A percentile compares a stretch with the other conserved stretches of the same genome.
Evolutionary conservation across 2,113 vertebrate genomes (phyloP).

Genomic region (Kryptolebias marmoratus): DNA sequence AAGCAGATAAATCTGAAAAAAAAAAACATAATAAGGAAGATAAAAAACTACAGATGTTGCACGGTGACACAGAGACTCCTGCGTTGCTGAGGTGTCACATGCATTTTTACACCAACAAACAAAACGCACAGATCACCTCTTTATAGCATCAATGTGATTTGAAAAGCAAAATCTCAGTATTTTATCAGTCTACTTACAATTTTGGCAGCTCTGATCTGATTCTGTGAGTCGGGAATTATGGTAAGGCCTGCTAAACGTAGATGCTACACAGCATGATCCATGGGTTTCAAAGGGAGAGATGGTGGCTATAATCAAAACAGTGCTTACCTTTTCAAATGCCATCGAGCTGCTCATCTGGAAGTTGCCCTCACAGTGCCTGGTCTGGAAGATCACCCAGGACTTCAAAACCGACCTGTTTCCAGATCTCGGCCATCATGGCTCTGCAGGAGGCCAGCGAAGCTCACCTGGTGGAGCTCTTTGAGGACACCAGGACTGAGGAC

Average conservation of each 20-base stretch:
- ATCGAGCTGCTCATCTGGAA: neutral
- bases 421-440: no score
- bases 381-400: no score
- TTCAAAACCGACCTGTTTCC: no score
- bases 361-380: no score
- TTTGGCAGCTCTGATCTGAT: neutral
- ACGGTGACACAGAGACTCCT: neutral
- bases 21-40: neutral
- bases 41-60: neutral
- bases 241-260: no score
- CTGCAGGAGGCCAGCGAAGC: no score
- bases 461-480: no score
- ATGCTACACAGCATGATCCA: neutral
- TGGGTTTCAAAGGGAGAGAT: neutral
- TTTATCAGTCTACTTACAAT: no score
- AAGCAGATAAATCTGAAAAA: neutral
- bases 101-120: neutral
- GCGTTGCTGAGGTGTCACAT: neutral
- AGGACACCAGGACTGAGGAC: no score
- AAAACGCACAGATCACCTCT: conserved; percentile 21
- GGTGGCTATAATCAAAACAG: neutral
- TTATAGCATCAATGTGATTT: neutral
- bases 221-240: conserved; percentile 2
- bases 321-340: neutral
- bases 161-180: neutral